These are phyloP conservation scores for Hedya salicella DNA, from an alignment of 2,888 invertebrate genomes.

Conservation along the genomic window DNA sequence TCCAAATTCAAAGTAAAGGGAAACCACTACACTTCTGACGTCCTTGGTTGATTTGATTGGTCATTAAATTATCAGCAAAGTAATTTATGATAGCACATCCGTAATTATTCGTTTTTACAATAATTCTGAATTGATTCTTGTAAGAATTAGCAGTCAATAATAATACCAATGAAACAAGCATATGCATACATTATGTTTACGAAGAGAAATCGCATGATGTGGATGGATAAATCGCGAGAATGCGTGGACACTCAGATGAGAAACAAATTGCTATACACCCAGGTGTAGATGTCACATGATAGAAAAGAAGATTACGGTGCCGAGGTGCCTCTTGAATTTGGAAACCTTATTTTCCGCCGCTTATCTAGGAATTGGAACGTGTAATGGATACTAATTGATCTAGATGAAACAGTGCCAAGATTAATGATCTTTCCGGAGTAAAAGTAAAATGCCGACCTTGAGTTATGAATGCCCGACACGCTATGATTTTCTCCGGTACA, in stretches of 20 bases:
- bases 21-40: background rate
- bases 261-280: slow-evolving; percentile 49
- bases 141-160: slow-evolving; percentile 30
- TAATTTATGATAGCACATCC: background rate
- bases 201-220: slow-evolving; percentile 65
- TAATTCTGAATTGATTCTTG: background rate
- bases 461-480: slow-evolving; percentile 35
- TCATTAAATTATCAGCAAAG: background rate
- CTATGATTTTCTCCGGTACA: slow-evolving; percentile 32
- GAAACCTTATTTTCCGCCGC: slow-evolving; percentile 45
- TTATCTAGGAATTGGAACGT: slow-evolving; percentile 51
- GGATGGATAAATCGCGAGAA: slow-evolving; percentile 67
- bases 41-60: slow-evolving; percentile 15
- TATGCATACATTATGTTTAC: slow-evolving; percentile 40
- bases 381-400: slow-evolving; percentile 50
- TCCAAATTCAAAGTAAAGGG: slow-evolving; percentile 4
- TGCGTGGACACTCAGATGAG: slow-evolving; percentile 55
- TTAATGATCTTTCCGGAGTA: slow-evolving; percentile 31
- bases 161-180: slow-evolving; percentile 21
- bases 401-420: slow-evolving; percentile 40
- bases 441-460: slow-evolving; percentile 36
- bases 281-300: slow-evolving; percentile 47
- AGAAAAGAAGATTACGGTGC: slow-evolving; percentile 3
- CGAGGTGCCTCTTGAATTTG: slow-evolving; percentile 44
- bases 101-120: background rate